Evolutionary conservation across 2,113 vertebrate species (phyloP).

Genomic region (Carettochelys insculpta): DNA sequence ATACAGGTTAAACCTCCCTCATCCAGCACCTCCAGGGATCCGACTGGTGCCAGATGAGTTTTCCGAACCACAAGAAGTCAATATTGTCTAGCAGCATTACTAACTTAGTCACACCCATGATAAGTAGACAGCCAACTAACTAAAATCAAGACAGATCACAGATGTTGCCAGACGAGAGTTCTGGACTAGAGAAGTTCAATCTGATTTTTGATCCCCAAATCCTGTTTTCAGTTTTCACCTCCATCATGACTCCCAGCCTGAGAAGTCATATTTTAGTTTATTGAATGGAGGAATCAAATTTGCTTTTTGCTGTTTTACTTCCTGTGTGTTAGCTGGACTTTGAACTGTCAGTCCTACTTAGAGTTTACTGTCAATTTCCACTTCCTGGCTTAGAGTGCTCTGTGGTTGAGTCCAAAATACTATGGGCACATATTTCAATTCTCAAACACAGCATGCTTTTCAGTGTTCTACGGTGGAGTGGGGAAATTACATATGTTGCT

Average conservation of each 20-base stretch:
- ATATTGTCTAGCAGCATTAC: too few relatives aligned
- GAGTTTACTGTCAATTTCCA: constrained; percentile 51
- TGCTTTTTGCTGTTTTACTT: constrained; percentile 21
- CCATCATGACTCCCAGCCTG: neutral
- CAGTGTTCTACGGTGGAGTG: neutral
- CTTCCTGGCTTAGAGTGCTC: constrained; percentile 52
- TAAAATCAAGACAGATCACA: too few relatives aligned
- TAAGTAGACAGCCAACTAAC: too few relatives aligned
- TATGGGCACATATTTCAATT: constrained; percentile 27
- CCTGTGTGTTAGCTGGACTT: neutral
- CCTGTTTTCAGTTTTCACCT: neutral
- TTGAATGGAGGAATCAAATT: constrained; percentile 49
- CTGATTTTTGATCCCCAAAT: too few relatives aligned
- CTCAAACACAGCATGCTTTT: neutral
- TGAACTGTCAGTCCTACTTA: constrained; percentile 38
- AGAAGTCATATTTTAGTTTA: constrained; percentile 1
- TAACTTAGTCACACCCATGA: too few relatives aligned
- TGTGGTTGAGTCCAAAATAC: constrained; percentile 27
- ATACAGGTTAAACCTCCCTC: too few relatives aligned
- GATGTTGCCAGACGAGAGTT: too few relatives aligned
- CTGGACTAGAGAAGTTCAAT: too few relatives aligned
- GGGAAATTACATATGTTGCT: neutral
- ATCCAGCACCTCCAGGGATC: too few relatives aligned
- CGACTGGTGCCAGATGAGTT: too few relatives aligned
- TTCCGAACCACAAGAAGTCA: too few relatives aligned